These are phyloP conservation scores for Lynx canadensis DNA, from an alignment of 2,113 vertebrate genomes.

Conservation along the genomic window DNA sequence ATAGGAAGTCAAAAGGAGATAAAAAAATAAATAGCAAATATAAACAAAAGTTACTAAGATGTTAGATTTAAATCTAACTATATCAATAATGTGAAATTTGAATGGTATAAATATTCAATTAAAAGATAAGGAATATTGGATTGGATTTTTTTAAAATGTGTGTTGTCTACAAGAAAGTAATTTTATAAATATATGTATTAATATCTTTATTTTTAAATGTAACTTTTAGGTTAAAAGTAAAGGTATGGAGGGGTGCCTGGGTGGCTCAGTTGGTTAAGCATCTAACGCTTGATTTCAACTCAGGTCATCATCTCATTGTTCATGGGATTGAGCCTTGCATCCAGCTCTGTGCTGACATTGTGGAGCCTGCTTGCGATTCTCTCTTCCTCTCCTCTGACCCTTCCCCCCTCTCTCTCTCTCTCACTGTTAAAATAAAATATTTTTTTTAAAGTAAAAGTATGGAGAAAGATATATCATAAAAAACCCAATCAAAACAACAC, in stretches of 20 bases:
- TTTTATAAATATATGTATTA: background rate
- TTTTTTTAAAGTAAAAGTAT: background rate
- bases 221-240: background rate
- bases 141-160: background rate
- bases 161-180: background rate
- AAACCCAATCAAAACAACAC: background rate
- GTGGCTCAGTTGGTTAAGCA: no score
- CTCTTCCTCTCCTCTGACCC: no score
- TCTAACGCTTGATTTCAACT: no score
- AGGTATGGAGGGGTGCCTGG: no score
- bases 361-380: no score
- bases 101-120: background rate
- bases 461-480: background rate
- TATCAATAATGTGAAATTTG: background rate
- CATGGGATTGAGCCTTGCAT: no score
- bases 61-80: background rate
- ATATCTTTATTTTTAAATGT: background rate
- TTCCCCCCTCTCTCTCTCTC: no score
- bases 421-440: no score
- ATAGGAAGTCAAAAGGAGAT: background rate
- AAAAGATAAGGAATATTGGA: background rate
- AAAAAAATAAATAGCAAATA: background rate
- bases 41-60: background rate
- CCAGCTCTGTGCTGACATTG: no score
- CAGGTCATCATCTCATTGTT: no score